phyloP scores from a whole-genome alignment of 2,113 vertebrate genomes.

The Petrocephalus microphthalmus region DNA sequence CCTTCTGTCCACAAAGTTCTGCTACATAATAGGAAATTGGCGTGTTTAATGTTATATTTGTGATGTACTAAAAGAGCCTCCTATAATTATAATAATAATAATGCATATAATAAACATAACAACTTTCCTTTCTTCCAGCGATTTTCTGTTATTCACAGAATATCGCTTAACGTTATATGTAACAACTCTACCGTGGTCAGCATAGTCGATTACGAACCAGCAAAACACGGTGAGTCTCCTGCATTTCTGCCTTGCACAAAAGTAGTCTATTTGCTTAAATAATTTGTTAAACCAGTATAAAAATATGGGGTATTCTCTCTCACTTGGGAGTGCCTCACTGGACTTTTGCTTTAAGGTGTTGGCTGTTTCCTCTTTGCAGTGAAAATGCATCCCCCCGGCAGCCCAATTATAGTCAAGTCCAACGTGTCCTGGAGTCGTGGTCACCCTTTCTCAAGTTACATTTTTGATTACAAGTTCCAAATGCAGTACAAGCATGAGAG shows the following conservation, averaged over 20 bases:
- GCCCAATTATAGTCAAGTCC: not conserved
- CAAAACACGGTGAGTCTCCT: not conserved
- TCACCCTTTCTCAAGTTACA: accelerated
- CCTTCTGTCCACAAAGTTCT: not conserved
- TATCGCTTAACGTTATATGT: not conserved
- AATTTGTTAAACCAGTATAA: not conserved
- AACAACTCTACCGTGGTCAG: not conserved
- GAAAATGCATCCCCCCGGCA: slow-evolving; percentile 8
- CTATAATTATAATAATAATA: not conserved
- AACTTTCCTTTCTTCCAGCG: not conserved
- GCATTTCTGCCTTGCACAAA: not conserved
- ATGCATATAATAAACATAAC: not conserved
- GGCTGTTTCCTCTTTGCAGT: not conserved
- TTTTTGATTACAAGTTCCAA: slow-evolving; percentile 25
- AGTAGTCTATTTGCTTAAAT: not conserved
- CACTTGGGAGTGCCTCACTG: not conserved
- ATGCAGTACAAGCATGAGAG: slow-evolving; percentile 30
- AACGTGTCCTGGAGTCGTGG: slow-evolving; percentile 24
- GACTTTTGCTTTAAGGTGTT: not conserved
- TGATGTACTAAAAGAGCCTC: not conserved
- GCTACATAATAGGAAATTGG: not conserved
- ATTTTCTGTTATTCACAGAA: not conserved
- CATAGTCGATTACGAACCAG: not conserved
- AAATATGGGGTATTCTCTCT: not conserved
- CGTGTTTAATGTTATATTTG: not conserved